These are phyloP conservation scores for Acanthosoma haemorrhoidale DNA, from an alignment of 2,888 invertebrate species.

Conservation along the genomic window DNA sequence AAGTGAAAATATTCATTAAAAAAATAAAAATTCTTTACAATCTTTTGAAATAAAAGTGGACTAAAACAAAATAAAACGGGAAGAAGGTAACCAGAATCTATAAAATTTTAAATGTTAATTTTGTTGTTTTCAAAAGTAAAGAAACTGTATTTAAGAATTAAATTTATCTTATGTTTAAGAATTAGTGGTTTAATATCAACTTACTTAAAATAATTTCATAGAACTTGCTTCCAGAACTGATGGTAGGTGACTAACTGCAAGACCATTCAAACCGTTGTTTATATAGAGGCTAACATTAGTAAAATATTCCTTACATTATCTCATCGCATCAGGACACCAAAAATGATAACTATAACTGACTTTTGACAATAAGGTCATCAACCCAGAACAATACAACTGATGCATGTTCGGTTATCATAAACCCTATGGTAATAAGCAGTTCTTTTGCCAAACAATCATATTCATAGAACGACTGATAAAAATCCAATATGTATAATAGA, in stretches of 20 bases:
- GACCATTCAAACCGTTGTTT: neutral
- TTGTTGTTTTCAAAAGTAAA: no score
- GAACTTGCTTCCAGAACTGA: neutral
- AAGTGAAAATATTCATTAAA: no score
- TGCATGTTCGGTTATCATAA: neutral
- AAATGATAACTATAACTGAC: neutral
- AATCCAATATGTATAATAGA: neutral
- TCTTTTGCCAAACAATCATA: neutral
- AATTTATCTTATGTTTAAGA: no score
- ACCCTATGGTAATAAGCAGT: slow-evolving; percentile 6
- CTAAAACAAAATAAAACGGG: no score
- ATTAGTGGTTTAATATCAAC: neutral
- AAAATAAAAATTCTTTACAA: no score
- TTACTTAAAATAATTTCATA: no score
- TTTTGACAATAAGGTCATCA: slow-evolving; percentile 13
- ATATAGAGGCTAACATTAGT: neutral
- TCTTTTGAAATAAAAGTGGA: no score
- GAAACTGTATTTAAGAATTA: no score
- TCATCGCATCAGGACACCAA: neutral
- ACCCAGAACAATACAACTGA: slow-evolving; percentile 3
- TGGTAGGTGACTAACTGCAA: neutral
- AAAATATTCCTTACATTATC: neutral
- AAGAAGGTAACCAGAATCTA: no score
- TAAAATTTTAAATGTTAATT: no score
- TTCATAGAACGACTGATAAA: neutral